Evolutionary conservation across 2,113 vertebrate species (phyloP), one percentile per base, ranked within the genome.

Genomic region (Condylura cristata): DNA sequence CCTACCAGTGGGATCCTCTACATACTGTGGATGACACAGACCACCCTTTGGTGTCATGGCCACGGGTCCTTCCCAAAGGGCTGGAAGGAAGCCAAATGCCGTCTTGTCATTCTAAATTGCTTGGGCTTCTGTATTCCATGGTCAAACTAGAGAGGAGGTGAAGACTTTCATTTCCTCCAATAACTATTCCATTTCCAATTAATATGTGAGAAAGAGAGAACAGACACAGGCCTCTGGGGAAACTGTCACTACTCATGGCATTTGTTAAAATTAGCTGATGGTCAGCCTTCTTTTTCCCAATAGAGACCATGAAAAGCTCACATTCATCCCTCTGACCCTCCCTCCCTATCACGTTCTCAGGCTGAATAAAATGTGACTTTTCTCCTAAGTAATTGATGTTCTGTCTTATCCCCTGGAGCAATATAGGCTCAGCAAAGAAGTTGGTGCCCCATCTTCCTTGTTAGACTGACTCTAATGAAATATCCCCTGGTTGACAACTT

Each of bases 341-440:
- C 68, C 74, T 16, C 60, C 60, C 85, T 66, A 89, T 98, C 96
- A 66, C 53, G 32, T 92, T 96, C 72, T 90, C 88, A 66, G 87
- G 79, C 86, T 97, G 95, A 98, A 98, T 97, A 97, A 98, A 98
- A 98, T 97, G 97, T 96, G 97, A 98, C 97, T 98, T 98, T 95
- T 80, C 7, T 66, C 44, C 93, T 97, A 96, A 98, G 98, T 98
- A 97, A 98, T 94, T 98, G 95, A 98, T 81, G 91, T 82, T 92
- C 91, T 97, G 92, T 97, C 96, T 98, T 86, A 93, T 95, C 96
- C 95, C 95, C 86, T 12, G 80, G 96, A 94, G 87, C 78, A 66
- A 16, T 34, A 30, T 4, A 48, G 96, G 70, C 96, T 97, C 95
- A 96, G 96, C 94, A 97, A 96, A 95, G 95, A 75, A 96, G 88